Base-by-base conservation (phyloP, 2,113 vertebrate genomes). In the Leptodactylus fuscus region DNA sequence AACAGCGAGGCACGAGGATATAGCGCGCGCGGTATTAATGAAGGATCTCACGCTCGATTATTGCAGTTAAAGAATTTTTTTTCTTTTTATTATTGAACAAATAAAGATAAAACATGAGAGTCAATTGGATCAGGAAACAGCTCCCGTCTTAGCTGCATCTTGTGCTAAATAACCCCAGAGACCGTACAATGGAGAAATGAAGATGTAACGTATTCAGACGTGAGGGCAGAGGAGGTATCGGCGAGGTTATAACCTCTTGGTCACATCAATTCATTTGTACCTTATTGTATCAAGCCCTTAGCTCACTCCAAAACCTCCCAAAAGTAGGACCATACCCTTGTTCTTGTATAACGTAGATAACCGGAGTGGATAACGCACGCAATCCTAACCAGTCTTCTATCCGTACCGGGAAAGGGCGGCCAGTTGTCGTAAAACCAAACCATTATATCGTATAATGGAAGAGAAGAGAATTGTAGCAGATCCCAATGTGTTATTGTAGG, bases 161-260 rank as follows among this genome's bases (percentile, higher is more conserved):
- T 92, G 91, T 92, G 91, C 91, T 93, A 88, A 90, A 89, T 88
- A 92, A 92, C 89, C 89, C 87, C 87, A 84, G 88, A 92, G 89
- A 90, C 88, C 91, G 87, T 89, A 92, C 86, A 90, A 88, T 90
- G 88, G 84, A 90, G 88, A 89, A 83, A 24, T 84, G 8, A 16
- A 78, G 86, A 90, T 87, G 89, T 84, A 90, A 87, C 87, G 90
- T 89, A 81, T 86, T 89, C 87, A 62, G 87, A 90, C 77, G 89
- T 87, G 79, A 84, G 89, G 89, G 88, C 88, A 89, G 88, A 90
- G 88, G 80, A 79, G 46, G 67, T 55, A 44, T 82, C 86, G 87
- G 85, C 80, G 81, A 48, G 86, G 88, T 87, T n/a, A 87, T 87
- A 29, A 38, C 88, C 87, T 4, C 11, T 85, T 88, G 84, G 87